These are phyloP conservation scores for Drosophila seclusa DNA, from an alignment of 2,888 invertebrate species.

Conservation along the genomic window DNA sequence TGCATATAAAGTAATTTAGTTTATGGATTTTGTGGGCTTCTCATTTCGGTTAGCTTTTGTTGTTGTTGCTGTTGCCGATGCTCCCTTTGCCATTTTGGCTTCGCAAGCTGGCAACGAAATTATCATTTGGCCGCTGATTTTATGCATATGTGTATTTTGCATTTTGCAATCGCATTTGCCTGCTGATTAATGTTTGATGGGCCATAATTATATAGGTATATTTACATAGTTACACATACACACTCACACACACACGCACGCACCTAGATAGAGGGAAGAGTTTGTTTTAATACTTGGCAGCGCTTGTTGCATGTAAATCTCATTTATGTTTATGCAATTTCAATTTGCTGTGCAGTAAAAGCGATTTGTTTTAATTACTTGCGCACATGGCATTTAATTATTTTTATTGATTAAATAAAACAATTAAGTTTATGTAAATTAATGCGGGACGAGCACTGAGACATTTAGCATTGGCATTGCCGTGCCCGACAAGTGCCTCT, in stretches of 20 bases:
- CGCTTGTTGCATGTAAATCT: conserved; percentile 64
- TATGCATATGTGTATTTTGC: conserved; percentile 27
- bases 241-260: not conserved
- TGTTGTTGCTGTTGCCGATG: conserved; percentile 21
- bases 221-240: conserved; percentile 19
- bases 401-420: conserved; percentile 82
- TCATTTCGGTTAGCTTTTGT: conserved; percentile 30
- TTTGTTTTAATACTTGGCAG: not conserved
- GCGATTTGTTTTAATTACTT: conserved; percentile 80
- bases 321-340: conserved; percentile 75
- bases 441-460: conserved; percentile 49
- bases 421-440: conserved; percentile 81
- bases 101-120: conserved; percentile 58
- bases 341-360: conserved; percentile 75
- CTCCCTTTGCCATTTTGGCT: conserved; percentile 9
- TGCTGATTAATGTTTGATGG: conserved; percentile 78
- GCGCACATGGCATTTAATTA: conserved; percentile 81
- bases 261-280: not conserved
- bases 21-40: conserved; percentile 51
- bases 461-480: conserved; percentile 48
- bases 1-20: conserved; percentile 72
- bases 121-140: conserved; percentile 66
- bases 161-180: conserved; percentile 60
- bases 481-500: conserved; percentile 14
- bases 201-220: conserved; percentile 70